Percentiles rank a stretch among this genome's conserved stretches.
Evolutionary conservation across 1,140 invertebrate genomes (phyloP).

Genomic region (Drosophila varians): DNA sequence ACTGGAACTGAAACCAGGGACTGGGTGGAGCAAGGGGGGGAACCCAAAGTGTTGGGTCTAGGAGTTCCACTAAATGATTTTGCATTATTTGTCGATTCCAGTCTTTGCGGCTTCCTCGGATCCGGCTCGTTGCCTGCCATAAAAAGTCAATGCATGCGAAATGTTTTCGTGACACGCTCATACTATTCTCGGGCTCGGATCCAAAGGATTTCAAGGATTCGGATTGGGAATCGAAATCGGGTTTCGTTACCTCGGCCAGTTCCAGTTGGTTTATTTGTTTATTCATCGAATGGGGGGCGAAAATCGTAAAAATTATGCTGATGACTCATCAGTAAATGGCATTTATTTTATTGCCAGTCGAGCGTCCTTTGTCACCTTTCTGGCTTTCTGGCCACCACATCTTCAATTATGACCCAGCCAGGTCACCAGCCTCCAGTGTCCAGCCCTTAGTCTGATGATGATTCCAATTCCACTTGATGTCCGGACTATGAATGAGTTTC

Average conservation of each 20-base stretch:
- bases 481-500: conserved; percentile 71
- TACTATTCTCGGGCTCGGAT: conserved; percentile 45
- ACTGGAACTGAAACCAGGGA: too few species aligned
- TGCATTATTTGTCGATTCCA: conserved; percentile 72
- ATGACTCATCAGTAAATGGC: conserved; percentile 82
- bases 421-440: background rate
- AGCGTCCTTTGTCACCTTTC: conserved; percentile 57
- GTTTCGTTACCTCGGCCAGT: conserved; percentile 23
- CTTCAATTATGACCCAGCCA: conserved; percentile 52
- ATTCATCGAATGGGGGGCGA: conserved; percentile 71
- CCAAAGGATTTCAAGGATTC: too few species aligned
- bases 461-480: conserved; percentile 58
- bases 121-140: conserved; percentile 43
- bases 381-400: conserved; percentile 4
- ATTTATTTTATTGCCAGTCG: conserved; percentile 78
- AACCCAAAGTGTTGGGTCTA: conserved; percentile 10
- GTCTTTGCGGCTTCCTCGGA: conserved; percentile 18
- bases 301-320: conserved; percentile 82
- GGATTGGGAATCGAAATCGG: background rate
- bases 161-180: conserved; percentile 74
- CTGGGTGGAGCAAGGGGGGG: background rate
- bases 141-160: conserved; percentile 83
- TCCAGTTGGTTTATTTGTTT: conserved; percentile 74
- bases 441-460: conserved; percentile 9
- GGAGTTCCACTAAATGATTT: conserved; percentile 76